Evolutionary conservation across 2,888 invertebrate genomes (phyloP), one percentile per base, ranked within the genome.

Genomic region (Bhutanitis thaidina): DNA sequence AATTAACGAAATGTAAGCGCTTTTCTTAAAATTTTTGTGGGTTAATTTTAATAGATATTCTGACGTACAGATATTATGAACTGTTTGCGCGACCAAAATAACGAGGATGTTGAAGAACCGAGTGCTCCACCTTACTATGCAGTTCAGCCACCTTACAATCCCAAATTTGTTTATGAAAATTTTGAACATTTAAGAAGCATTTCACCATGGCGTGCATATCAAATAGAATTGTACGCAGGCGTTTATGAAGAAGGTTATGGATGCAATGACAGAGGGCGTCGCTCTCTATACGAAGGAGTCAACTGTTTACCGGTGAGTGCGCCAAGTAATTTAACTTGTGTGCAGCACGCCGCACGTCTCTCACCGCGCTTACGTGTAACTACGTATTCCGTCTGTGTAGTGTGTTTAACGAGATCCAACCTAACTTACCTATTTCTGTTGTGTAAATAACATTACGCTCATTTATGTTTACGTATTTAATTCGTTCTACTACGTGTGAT

Each of bases 211-310:
- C 65, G 61, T 53, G 56, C 60, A 43, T 69, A 59, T 53, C 67
- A 73, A 57, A 65, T 65, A 49, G 70, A 74, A 57, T 56, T 64
- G 52, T 62, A 69, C 56, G 53, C 58, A 59, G 66, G 62, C 60
- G 68, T 64, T 56, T n/a, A n/a, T 67, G 70, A 68, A 56, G 69
- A 67, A 56, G 61, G 58, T 47, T 69, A 71, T 65, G 69, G 65
- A 52, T 60, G 63, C 53, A 61, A 61, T 55, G 80, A 73, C 71
- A 71, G 77, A 76, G 74, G 74, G 64, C 81, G 83, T 58, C 73
- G 73, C 57, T 87, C 88, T 60, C 67, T 88, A 60, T 88, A 86
- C 69, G 87, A 89, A 74, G 87, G 86, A 73, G 87, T 87, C 69
- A 82, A 85, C 77, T 83, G 74, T 64, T 60, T 69, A 72, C 71